A percentile compares a stretch with the other conserved stretches of the same genome.
Conservation (phyloP, 1,140 invertebrate genomes). For the Panagrolaimus sp. region DNA sequence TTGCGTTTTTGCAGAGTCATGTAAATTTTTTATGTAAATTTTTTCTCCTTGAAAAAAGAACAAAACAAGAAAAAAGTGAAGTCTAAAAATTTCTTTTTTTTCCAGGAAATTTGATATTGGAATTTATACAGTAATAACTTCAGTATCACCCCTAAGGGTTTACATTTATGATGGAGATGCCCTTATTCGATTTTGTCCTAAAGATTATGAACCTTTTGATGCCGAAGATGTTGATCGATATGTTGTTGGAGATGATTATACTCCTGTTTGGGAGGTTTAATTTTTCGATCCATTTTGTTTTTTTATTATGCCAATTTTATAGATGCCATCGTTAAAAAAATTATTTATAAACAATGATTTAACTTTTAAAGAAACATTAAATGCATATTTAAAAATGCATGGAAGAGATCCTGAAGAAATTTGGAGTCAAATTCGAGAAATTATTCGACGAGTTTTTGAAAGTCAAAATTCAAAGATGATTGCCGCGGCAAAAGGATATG, state of each 20-base stretch:
- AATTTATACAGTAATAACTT: constrained; percentile 84
- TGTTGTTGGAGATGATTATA: constrained; percentile 86
- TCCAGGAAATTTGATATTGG: constrained; percentile 93
- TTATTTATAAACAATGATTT: constrained; percentile 74
- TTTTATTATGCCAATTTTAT: constrained; percentile 27
- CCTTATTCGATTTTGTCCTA: constrained; percentile 75
- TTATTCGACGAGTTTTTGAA: constrained; percentile 71
- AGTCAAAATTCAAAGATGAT: constrained; percentile 65
- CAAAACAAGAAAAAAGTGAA: no score
- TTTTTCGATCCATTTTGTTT: not conserved
- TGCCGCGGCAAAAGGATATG: not conserved
- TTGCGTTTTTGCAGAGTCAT: no score
- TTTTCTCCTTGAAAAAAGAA: no score
- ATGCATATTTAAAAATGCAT: constrained; percentile 70
- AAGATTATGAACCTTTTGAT: constrained; percentile 88
- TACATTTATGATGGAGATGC: constrained; percentile 82
- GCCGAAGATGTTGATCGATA: constrained; percentile 76
- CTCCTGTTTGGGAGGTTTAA: constrained; percentile 79
- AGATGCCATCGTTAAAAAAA: constrained; percentile 72
- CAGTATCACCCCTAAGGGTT: constrained; percentile 78
- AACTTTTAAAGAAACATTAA: constrained; percentile 79
- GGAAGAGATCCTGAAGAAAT: constrained; percentile 69
- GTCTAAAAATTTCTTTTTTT: constrained; percentile 60
- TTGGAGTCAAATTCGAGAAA: constrained; percentile 75
- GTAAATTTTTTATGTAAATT: constrained; percentile 57